Evolutionary conservation across 2,113 vertebrate species (phyloP), one percentile per base, ranked within the genome.

Genomic region (Thymallus thymallus): DNA sequence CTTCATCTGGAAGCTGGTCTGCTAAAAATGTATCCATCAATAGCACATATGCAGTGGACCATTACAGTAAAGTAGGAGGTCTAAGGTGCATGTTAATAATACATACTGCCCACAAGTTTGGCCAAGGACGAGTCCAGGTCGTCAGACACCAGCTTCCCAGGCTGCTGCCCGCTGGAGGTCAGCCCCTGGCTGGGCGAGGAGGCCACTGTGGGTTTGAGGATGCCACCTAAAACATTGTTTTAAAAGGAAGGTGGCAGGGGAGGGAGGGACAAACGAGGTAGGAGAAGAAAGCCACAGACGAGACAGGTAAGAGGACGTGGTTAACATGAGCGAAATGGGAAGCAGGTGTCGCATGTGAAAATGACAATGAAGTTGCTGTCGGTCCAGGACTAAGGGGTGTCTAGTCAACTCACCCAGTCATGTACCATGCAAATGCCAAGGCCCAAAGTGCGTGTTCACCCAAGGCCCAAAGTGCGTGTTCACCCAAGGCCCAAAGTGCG

Each of bases 81-180:
- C 48, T 51, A 62, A 41, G 58, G 6, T 7, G 30, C 16, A 51
- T 6, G 41, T 1, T 0, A 29, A 70, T 20, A 76, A 76, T 89
- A 95, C 96, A 92, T 93, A 98, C 96, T 98, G 88, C 97, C 97
- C 73, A 98, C 97, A 60, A 98, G 96, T 77, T 98, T 98, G 79
- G 97, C 97, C 87, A 98, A 90, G 58, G 96, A 97, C 2, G 96
- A 98, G 87, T 98, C 96, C 92, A 98, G 88, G 86, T 98, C 97
- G 74, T 94, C 94, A 22, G 96, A 97, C 76, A 98, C 96, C 83
- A 98, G 91, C 80, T 96, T 98, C 87, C 93, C 93, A 58, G 92
- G 83, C 55, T 93, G 94, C 55, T 94, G 94, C 84, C 91, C 91
- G 85, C 92, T 93, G 82, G 85, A 86, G 82, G 91, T 94, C 90